Percentiles rank a stretch among this genome's conserved stretches.
phyloP scores from a whole-genome alignment of 2,797 vertebrate genomes.

The Alectoris magna region DNA sequence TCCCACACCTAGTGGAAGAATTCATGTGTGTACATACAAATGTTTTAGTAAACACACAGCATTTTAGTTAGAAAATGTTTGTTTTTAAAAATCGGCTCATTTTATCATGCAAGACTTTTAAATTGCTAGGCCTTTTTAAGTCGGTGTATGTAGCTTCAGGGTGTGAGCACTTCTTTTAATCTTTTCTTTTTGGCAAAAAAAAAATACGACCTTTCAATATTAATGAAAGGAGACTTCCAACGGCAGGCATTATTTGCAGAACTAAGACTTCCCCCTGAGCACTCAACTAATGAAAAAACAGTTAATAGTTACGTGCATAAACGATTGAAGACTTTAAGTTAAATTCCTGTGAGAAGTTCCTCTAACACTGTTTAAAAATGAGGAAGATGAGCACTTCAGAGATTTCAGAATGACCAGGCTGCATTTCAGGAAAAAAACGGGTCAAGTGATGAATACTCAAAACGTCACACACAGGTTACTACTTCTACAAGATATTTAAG shows the following conservation, averaged over 20 bases:
- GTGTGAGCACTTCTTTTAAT: neutral
- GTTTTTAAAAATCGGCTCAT: neutral
- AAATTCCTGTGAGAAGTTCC: conserved; percentile 5
- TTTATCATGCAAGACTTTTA: neutral
- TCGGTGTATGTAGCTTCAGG: neutral
- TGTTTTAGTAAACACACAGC: neutral
- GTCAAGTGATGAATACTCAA: neutral
- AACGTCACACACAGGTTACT: neutral
- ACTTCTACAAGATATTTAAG: neutral
- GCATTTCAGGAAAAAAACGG: neutral
- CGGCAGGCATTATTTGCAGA: neutral
- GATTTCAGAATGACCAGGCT: neutral
- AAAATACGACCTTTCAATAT: neutral
- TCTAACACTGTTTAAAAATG: neutral
- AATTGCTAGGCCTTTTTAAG: neutral
- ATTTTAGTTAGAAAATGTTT: neutral
- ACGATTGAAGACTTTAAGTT: neutral
- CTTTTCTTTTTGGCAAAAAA: neutral
- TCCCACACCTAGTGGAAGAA: neutral
- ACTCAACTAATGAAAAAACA: neutral
- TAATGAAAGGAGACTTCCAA: neutral
- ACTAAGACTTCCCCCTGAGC: neutral
- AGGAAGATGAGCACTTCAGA: neutral
- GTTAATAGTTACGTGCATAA: neutral
- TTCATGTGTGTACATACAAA: neutral